Evolutionary conservation across 2,797 vertebrate genomes (phyloP).

Genomic region (Channallabes apus): DNA sequence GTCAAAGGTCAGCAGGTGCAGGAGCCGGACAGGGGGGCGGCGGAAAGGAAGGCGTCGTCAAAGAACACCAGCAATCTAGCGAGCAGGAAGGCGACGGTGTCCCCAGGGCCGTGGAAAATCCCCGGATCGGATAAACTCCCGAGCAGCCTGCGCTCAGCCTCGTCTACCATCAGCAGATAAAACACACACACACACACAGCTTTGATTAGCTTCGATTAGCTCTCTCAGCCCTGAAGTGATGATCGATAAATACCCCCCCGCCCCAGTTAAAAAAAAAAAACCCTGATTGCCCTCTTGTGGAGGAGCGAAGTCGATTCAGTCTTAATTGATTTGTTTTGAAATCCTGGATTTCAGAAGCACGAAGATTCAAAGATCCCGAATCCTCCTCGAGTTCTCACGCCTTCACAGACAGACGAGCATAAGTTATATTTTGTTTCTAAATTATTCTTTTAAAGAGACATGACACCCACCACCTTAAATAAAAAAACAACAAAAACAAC

Average conservation of each 20-base stretch:
- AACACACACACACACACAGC: constrained; percentile 46
- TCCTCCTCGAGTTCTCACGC: constrained; percentile 59
- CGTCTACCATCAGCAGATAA: constrained; percentile 94
- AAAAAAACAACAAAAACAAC: too few species aligned
- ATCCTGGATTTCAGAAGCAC: background rate
- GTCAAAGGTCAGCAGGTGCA: constrained; percentile 68
- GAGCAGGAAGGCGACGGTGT: constrained; percentile 87
- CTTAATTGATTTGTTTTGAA: background rate
- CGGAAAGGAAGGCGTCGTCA: constrained; percentile 71
- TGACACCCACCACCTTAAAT: constrained; percentile 84
- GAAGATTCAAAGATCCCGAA: background rate
- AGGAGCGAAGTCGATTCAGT: background rate
- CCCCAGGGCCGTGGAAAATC: constrained; percentile 96
- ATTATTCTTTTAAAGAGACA: constrained; percentile 93
- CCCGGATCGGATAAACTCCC: constrained; percentile 94
- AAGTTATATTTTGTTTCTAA: constrained; percentile 90
- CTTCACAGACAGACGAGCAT: constrained; percentile 60
- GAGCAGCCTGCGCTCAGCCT: constrained; percentile 83
- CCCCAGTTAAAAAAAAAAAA: background rate
- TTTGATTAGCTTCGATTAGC: constrained; percentile 9
- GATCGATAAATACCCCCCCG: background rate
- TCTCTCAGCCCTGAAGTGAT: constrained; percentile 9
- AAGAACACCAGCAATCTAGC: constrained; percentile 62
- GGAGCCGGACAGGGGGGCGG: constrained; percentile 72
- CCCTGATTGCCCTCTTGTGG: background rate